Percentiles rank a stretch among this genome's conserved stretches.
Evolutionary conservation across 2,888 invertebrate species (phyloP).

Genomic region (Stratiomys singularior): DNA sequence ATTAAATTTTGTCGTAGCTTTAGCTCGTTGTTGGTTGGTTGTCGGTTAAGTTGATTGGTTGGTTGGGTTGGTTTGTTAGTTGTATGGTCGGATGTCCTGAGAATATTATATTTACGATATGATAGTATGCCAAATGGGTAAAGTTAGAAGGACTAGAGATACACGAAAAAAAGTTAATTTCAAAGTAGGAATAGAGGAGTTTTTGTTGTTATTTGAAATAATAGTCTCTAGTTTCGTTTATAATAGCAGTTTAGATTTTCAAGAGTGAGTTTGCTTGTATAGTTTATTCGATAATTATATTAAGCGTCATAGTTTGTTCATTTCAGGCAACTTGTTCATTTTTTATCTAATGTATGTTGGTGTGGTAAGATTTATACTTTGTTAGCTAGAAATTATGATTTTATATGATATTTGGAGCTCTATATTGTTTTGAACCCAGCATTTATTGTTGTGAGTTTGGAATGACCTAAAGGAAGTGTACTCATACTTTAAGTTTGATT

Average conservation of each 20-base stretch:
- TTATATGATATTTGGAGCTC: too few species aligned
- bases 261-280: not conserved
- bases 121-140: constrained; percentile 29
- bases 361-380: too few species aligned
- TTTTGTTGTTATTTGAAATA: not conserved
- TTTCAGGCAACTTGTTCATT: not conserved
- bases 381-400: too few species aligned
- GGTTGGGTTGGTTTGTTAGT: constrained; percentile 9
- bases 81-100: not conserved
- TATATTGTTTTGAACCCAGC: too few species aligned
- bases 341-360: not conserved
- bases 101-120: constrained; percentile 36
- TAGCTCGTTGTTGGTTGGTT: not conserved
- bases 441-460: too few species aligned
- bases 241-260: not conserved
- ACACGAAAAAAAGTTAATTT: constrained; percentile 1
- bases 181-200: not conserved
- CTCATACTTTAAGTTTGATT: too few species aligned
- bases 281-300: not conserved
- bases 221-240: not conserved
- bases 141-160: constrained; percentile 10
- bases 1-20: constrained; percentile 24
- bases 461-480: too few species aligned
- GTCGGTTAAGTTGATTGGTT: not conserved
- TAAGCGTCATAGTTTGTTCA: not conserved